A percentile compares a stretch with the other conserved stretches of the same genome.
Evolutionary conservation across 92 coral and sea anemone species (phyloP).

Genomic region (Actinostola sp.): DNA sequence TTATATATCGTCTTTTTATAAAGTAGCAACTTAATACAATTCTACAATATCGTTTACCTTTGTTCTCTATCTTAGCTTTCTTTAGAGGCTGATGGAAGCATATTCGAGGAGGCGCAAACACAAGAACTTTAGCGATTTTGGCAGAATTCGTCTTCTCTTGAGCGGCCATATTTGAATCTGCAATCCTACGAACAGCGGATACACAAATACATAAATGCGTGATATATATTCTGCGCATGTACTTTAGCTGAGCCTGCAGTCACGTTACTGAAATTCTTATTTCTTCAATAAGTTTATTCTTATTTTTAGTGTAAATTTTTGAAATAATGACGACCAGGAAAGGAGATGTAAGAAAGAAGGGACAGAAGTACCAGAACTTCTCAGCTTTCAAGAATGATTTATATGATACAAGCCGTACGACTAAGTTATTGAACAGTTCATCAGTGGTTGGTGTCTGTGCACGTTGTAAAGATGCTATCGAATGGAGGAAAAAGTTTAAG

Average conservation of each 20-base stretch:
- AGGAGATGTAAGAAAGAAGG: slow-evolving; percentile 77
- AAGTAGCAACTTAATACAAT: background rate
- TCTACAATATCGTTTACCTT: slow-evolving; percentile 5
- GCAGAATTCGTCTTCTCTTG: background rate
- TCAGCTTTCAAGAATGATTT: slow-evolving; percentile 79
- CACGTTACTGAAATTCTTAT: too few species aligned
- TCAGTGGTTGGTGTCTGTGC: slow-evolving; percentile 88
- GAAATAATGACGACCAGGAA: slow-evolving; percentile 69
- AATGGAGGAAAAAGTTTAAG: slow-evolving; percentile 91
- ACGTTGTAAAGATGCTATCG: slow-evolving; percentile 84
- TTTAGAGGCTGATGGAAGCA: slow-evolving; percentile 18
- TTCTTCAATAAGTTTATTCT: background rate
- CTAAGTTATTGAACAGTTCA: slow-evolving; percentile 71
- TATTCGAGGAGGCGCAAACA: slow-evolving; percentile 67
- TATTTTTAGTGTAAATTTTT: background rate
- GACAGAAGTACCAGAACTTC: slow-evolving; percentile 82
- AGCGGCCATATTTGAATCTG: slow-evolving; percentile 17
- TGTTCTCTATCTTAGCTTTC: slow-evolving; percentile 13
- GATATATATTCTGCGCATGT: slow-evolving; percentile 5
- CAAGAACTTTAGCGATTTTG: slow-evolving; percentile 18
- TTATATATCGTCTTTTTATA: background rate
- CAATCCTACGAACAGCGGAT: slow-evolving; percentile 11
- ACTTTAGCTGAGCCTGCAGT: slow-evolving; percentile 14
- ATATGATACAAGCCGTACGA: slow-evolving; percentile 77
- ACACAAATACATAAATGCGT: slow-evolving; percentile 8